A percentile compares a stretch with the other conserved stretches of the same genome.
These are phyloP conservation scores for Pachliopta kotzebuea DNA, from an alignment of 2,888 invertebrate genomes.

Conservation along the genomic window DNA sequence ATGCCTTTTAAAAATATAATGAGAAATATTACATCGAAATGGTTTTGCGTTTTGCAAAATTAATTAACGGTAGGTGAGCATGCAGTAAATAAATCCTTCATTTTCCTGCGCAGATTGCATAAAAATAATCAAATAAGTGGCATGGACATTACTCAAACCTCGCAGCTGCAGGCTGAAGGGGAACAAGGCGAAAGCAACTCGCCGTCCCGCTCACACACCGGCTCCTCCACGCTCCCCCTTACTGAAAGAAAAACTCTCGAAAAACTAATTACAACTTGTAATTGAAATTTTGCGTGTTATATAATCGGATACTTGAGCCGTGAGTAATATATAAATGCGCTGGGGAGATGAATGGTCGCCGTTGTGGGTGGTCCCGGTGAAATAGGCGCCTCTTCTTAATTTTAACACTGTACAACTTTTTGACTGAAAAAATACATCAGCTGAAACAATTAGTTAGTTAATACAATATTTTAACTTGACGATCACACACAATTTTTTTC, in stretches of 20 bases:
- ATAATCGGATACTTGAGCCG: conserved; percentile 81
- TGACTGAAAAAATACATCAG: not conserved
- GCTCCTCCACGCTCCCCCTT: conserved; percentile 67
- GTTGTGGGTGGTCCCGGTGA: conserved; percentile 54
- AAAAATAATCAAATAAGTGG: conserved; percentile 79
- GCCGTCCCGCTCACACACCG: conserved; percentile 50
- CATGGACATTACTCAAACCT: conserved; percentile 74
- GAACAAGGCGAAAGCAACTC: conserved; percentile 42
- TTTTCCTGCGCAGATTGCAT: conserved; percentile 76
- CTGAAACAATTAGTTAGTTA: not conserved
- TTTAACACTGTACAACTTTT: conserved; percentile 58
- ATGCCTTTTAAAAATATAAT: conserved; percentile 30
- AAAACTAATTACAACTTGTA: conserved; percentile 82
- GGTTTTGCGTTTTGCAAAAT: conserved; percentile 48
- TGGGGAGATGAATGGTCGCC: conserved; percentile 71
- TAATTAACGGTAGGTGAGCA: conserved; percentile 68
- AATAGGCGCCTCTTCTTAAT: conserved; percentile 59
- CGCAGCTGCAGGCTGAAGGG: conserved; percentile 42
- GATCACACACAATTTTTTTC: not conserved
- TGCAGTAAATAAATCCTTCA: conserved; percentile 71
- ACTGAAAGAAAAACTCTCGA: conserved; percentile 81
- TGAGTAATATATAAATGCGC: conserved; percentile 80
- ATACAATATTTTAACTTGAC: too few relatives aligned
- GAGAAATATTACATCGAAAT: conserved; percentile 25
- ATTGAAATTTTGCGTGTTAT: conserved; percentile 82